phyloP scores from a whole-genome alignment of 2,113 vertebrate species.

The Neogobius melanostomus region DNA sequence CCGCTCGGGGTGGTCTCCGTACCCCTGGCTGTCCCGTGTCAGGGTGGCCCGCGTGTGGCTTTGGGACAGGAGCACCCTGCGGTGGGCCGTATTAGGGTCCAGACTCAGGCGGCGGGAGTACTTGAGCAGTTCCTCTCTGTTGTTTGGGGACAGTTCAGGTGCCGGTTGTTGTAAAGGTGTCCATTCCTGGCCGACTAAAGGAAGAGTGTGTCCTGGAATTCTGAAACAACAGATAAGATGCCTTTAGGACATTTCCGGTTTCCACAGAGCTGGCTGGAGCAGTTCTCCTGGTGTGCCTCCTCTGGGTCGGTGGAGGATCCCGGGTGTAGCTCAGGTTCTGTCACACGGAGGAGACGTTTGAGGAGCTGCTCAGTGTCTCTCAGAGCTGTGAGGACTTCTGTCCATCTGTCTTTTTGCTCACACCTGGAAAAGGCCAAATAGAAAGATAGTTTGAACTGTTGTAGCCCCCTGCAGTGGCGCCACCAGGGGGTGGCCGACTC shows the following conservation, averaged over 20 bases:
- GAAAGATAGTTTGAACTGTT: neutral
- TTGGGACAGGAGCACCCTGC: neutral
- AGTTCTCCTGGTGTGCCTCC: neutral
- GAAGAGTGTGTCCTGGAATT: neutral
- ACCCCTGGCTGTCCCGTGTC: neutral
- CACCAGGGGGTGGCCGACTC: too few relatives aligned
- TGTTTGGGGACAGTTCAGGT: neutral
- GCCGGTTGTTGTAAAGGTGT: neutral
- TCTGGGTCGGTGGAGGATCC: too few relatives aligned
- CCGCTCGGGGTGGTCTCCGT: neutral
- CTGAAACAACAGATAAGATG: neutral
- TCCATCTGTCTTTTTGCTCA: neutral
- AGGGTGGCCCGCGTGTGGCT: neutral
- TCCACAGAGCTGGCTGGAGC: neutral
- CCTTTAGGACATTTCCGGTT: neutral
- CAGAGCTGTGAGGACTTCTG: neutral
- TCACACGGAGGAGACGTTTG: neutral
- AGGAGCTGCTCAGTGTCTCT: neutral
- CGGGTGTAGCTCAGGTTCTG: neutral
- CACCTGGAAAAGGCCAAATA: neutral
- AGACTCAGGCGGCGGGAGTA: too few relatives aligned
- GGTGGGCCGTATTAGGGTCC: neutral
- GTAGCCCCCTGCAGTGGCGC: too few relatives aligned
- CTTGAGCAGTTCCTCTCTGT: neutral
- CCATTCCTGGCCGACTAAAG: neutral